Evolutionary conservation across 2,797 vertebrate genomes (phyloP).

Genomic region (Sciaenops ocellatus): DNA sequence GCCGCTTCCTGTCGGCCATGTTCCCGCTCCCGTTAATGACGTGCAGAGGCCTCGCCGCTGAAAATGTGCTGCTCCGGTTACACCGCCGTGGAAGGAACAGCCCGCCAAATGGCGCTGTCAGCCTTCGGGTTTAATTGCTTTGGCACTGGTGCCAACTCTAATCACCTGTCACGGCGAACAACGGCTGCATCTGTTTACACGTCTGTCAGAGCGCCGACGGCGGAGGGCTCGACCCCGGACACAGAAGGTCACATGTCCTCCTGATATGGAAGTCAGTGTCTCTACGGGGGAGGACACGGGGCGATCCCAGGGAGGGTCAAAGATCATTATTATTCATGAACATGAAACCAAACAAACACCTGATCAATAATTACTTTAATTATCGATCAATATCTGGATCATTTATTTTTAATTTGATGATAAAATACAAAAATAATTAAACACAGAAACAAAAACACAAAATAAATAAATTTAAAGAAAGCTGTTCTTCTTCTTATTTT

Average conservation of each 20-base stretch:
- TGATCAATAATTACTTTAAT: background rate
- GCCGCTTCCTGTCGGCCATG: constrained; percentile 6
- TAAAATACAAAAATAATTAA: too few relatives aligned
- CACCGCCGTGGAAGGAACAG: constrained; percentile 85
- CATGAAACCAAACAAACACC: background rate
- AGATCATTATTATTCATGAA: background rate
- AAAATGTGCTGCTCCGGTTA: constrained; percentile 83
- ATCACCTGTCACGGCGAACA: constrained; percentile 94
- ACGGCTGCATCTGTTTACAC: constrained; percentile 90
- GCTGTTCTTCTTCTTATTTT: too few relatives aligned
- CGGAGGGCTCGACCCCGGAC: constrained; percentile 74
- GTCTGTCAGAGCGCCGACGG: constrained; percentile 87
- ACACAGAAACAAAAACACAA: too few relatives aligned
- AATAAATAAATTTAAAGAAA: too few relatives aligned
- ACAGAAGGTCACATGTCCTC: constrained; percentile 76
- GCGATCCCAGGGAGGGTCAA: background rate
- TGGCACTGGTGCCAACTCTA: constrained; percentile 90
- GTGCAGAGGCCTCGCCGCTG: constrained; percentile 77
- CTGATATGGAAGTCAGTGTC: constrained; percentile 45
- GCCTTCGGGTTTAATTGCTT: constrained; percentile 90
- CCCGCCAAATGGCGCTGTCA: constrained; percentile 92
- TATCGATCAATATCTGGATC: background rate
- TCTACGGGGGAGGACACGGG: background rate
- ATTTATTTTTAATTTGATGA: too few relatives aligned
- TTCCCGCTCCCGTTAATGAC: constrained; percentile 82